Evolutionary conservation across 2,888 invertebrate species (phyloP), one percentile per base, ranked within the genome.

Genomic region (Cheilosia pagana): DNA sequence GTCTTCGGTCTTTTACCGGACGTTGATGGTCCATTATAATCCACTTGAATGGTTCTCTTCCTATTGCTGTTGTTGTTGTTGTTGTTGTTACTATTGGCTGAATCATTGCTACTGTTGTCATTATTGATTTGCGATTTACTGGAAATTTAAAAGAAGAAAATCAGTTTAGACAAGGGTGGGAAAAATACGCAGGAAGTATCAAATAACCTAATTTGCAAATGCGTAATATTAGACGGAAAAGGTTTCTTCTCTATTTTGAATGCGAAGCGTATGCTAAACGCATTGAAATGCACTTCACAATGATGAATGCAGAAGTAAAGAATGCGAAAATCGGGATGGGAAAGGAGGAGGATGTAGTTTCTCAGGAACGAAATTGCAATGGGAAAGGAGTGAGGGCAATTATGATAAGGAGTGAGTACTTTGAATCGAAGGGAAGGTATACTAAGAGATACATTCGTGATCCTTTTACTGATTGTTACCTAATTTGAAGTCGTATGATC

Each of bases 81-180:
- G 76, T 63, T 68, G 55, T 31, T 70, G 59, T 67, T 76, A 81
- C 68, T 76, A 65, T 68, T 87, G 72, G 81, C 71, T 62, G 89
- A 68, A 19, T 70, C 72, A 50, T 62, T 72, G 74, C 65, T 77
- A 59, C 63, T 70, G 63, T 82, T 87, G 62, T 70, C 86, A 86
- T 85, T 82, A 78, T 71, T 87, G 55, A 65, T 70, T 41, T 83
- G 53, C 14, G 74, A 74, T 83, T 68, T 45, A 45, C 71, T 87
- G 63, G 72, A 89, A 78, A 8, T 8, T 8, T 28, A 55, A 57
- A 82, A 70, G 55, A 68, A 68, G 82, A 55, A 78, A 19, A 60
- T 16, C 25, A 12, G 1, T 35, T 12, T 35, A 35, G 35, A 35
- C 35, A 35, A 35, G 35, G 35, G 35, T 35, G 10, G 35, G 2